These are phyloP conservation scores for Harpalus rubripes DNA, from an alignment of 2,888 invertebrate species.

Conservation along the genomic window DNA sequence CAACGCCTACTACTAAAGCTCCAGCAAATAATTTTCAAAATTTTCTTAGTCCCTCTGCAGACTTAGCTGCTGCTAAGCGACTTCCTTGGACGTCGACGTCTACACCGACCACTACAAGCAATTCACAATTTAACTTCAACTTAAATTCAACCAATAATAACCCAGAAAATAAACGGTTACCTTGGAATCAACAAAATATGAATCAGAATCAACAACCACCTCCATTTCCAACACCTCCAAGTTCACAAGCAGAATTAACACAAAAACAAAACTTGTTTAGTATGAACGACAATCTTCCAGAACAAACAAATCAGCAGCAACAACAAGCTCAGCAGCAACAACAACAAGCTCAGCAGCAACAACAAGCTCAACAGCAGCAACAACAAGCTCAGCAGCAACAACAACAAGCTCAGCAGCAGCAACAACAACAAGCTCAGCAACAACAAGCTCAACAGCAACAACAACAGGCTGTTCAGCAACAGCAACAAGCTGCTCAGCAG, in stretches of 20 bases:
- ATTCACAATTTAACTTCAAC: slow-evolving; percentile 75
- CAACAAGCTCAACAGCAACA: slow-evolving; percentile 26
- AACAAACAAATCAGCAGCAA: slow-evolving; percentile 34
- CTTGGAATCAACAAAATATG: slow-evolving; percentile 69
- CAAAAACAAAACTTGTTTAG: slow-evolving; percentile 73
- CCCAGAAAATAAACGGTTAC: slow-evolving; percentile 36
- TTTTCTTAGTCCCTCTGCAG: slow-evolving; percentile 73
- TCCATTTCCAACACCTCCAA: slow-evolving; percentile 73
- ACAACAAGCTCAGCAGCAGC: slow-evolving; percentile 2
- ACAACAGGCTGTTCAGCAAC: slow-evolving; percentile 66
- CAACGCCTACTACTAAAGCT: slow-evolving; percentile 75
- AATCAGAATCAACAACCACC: slow-evolving; percentile 71
- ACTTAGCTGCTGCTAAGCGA: slow-evolving; percentile 76
- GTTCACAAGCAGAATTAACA: slow-evolving; percentile 15
- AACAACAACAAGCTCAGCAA: slow-evolving; percentile 29
- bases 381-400: slow-evolving; percentile 25
- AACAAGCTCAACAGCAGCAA: slow-evolving; percentile 69
- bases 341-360: slow-evolving; percentile 70
- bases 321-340: slow-evolving; percentile 17
- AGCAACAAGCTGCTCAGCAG: slow-evolving; percentile 63
- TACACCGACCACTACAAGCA: slow-evolving; percentile 68
- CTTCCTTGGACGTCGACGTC: slow-evolving; percentile 75
- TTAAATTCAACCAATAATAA: slow-evolving; percentile 20
- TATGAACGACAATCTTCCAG: slow-evolving; percentile 3
- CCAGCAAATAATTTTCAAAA: slow-evolving; percentile 67